Base-by-base conservation (phyloP, 2,113 vertebrate genomes). In the Callocephalon fimbriatum region DNA sequence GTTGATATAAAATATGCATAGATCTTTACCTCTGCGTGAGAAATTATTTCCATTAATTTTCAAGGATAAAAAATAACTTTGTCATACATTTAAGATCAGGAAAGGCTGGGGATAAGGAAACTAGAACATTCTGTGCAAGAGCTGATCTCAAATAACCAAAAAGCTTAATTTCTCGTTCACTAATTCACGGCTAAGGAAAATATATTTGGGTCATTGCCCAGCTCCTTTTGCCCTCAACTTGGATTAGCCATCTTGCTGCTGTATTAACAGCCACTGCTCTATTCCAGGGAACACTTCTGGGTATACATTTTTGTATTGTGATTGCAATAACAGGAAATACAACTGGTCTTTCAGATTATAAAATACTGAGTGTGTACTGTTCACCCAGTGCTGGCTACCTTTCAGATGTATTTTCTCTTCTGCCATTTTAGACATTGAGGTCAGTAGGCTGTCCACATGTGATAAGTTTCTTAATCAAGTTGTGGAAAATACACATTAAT, bases 11-110 rank as follows among this genome's bases (percentile, higher is more conserved):
- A 90, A 73, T 56, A 79, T 58, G 35, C 54, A 84, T 68, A 15
- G 19, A 21, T 79, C 67, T 85, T 85, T 82, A 88, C 87, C 48
- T 76, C 65, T 79, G 37, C 74, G 65, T 38, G 54, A 95, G 62
- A 91, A 95, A 83, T 73, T 38, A 83, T 88, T 86, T 82, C 76
- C 56, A 81, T 86, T 89, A 15, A 61, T 79, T 96, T 94, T 95
- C 86, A 84, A 96, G 62, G 51, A 68, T 84, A 40, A 79, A 65
- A 68, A 92, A 51, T 81, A 81, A 93, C 42, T 54, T 90, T 74
- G 44, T 75, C 84, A 73, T 40, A 59, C 38, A 51, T 88, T 77
- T 70, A 86, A 91, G 94, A 84, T 53, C 54, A 67, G 75, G 31
- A 22, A 38, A 71, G 63, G n/a, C 50, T 90, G 67, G 53, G 62